Evolutionary conservation across 2,113 vertebrate genomes (phyloP), one percentile per base, ranked within the genome.

Genomic region (Oreochromis tanganicae): DNA sequence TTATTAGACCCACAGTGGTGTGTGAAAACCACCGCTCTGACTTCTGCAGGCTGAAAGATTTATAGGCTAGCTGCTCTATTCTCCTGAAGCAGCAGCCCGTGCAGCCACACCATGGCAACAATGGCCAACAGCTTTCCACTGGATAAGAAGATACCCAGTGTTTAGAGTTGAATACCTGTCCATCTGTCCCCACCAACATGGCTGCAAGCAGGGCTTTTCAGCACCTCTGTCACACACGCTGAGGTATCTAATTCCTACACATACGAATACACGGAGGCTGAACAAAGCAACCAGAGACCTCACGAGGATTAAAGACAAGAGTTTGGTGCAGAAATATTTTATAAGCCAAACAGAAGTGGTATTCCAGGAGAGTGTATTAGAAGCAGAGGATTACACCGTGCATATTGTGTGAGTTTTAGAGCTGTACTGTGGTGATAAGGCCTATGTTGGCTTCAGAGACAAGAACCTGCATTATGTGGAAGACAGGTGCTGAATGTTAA

Each of bases 321-420:
- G 55, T 85, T 87, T 86, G 82, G 79, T 61, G 85, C 80, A 94
- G 89, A 94, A 93, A 94, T 92, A 93, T 94, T 94, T 94, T 91
- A 96, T 91, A 92, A 93, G 88, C 87, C 38, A 46, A 88, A 56
- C 82, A 85, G 59, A 87, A 91, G 90, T 84, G 29, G 52, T 27
- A 24, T 85, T 88, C 66, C 38, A 46, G 46, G 66, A 68, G 66
- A 80, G 43, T 9, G 41, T 82, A 27, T 55, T 3, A 29, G 82
- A 24, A 85, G 43, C 13, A 50, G 19, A 38, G 61, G 55, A 61
- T 17, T 50, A 73, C 78, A 84, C 82, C n/a, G 56, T 92, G 71
- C 54, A 73, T 56, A 46, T 36, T 85, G 48, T 71, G 79, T 10
- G 68, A 32, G 16, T 66, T 84, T 78, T n/a, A 87, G 50, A 85